These are phyloP conservation scores for Raja brachyura DNA, from an alignment of 2,113 vertebrate genomes.

Conservation along the genomic window DNA sequence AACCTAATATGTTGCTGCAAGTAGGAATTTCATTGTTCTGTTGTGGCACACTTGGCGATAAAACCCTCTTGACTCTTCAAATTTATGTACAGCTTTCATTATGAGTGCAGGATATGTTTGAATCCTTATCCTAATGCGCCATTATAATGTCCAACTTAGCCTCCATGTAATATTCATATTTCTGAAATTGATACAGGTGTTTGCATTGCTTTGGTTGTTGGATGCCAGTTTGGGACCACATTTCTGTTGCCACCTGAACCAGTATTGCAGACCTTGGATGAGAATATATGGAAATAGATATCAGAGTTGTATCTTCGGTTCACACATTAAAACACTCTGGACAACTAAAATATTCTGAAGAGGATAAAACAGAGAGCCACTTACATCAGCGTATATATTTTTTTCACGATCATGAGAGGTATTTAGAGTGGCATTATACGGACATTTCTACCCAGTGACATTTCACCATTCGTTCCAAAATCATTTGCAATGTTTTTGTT, in stretches of 20 bases:
- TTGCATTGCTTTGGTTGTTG: neutral
- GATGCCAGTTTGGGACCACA: neutral
- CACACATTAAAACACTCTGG: neutral
- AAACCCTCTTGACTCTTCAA: too few species aligned
- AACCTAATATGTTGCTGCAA: too few species aligned
- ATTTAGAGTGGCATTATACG: neutral
- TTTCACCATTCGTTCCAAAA: neutral
- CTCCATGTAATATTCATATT: neutral
- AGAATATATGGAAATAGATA: neutral
- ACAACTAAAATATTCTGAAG: neutral
- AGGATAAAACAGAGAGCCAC: neutral
- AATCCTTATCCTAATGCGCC: too few species aligned
- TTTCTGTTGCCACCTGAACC: neutral
- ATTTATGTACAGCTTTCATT: too few species aligned
- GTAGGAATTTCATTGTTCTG: too few species aligned
- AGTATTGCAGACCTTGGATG: neutral
- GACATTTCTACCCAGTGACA: neutral
- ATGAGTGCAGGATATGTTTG: too few species aligned
- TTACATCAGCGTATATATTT: slow-evolving; percentile 4
- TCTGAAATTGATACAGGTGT: neutral
- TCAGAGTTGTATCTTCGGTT: neutral
- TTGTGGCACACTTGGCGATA: too few species aligned
- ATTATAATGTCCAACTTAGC: too few species aligned
- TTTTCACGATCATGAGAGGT: neutral
- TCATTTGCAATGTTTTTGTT: neutral